These are phyloP conservation scores for Drosophila austrosaltans DNA, from an alignment of 2,888 invertebrate genomes.

Conservation along the genomic window DNA sequence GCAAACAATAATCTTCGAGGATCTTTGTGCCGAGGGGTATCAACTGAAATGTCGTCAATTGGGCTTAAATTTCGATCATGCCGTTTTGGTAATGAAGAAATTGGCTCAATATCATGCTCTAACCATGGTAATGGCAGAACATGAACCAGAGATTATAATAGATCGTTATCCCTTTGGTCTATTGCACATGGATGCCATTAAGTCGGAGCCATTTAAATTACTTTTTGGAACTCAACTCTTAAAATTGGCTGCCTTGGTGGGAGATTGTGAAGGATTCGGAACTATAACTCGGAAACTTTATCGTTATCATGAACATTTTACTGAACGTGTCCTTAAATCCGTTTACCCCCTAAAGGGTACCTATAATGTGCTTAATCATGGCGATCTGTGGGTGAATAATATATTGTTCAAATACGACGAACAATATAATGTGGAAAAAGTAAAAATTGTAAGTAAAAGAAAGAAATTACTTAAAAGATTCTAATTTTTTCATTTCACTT, in stretches of 20 bases:
- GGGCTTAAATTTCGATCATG: conserved; percentile 85
- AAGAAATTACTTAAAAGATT: neutral
- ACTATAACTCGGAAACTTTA: conserved; percentile 71
- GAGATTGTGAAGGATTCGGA: conserved; percentile 65
- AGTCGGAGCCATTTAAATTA: conserved; percentile 73
- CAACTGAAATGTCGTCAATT: conserved; percentile 84
- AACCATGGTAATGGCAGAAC: conserved; percentile 84
- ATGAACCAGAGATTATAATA: conserved; percentile 66
- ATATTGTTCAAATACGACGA: conserved; percentile 84
- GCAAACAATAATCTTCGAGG: conserved; percentile 81
- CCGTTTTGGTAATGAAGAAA: conserved; percentile 84
- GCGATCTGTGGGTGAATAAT: conserved; percentile 85
- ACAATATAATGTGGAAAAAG: conserved; percentile 75
- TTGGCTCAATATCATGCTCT: conserved; percentile 85
- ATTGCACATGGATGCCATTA: conserved; percentile 78
- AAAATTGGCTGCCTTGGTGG: conserved; percentile 72
- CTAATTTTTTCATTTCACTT: neutral
- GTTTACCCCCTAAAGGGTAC: conserved; percentile 75
- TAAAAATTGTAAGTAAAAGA: conserved; percentile 82
- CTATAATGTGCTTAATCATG: conserved; percentile 84
- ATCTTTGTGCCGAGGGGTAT: conserved; percentile 84
- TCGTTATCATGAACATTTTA: conserved; percentile 77
- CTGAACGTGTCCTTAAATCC: conserved; percentile 70
- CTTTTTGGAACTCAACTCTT: conserved; percentile 80
- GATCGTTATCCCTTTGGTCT: conserved; percentile 77